Conservation (phyloP, 2,888 invertebrate species). For the Criorhina ranunculi region DNA sequence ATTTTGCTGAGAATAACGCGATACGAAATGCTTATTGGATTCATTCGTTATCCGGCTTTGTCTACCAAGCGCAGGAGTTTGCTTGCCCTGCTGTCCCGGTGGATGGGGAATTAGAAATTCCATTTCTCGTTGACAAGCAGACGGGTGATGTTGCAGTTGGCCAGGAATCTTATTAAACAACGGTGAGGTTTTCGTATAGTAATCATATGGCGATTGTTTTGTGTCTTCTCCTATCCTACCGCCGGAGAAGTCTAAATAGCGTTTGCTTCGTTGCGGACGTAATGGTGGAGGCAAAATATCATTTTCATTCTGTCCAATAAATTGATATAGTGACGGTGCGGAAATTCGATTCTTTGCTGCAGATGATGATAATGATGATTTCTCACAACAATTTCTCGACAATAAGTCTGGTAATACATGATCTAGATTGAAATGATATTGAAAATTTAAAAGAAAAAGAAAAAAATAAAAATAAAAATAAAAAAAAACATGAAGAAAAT, state of each 20-base stretch:
- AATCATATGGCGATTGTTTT: constrained; percentile 45
- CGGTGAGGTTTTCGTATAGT: constrained; percentile 60
- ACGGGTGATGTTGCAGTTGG: constrained; percentile 62
- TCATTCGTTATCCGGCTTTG: constrained; percentile 80
- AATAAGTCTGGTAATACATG: constrained; percentile 78
- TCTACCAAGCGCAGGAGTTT: constrained; percentile 85
- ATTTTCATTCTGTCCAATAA: constrained; percentile 42
- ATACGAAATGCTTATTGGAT: constrained; percentile 58
- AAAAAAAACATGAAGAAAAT: constrained; percentile 35
- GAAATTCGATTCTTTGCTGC: constrained; percentile 47
- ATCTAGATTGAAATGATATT: constrained; percentile 78
- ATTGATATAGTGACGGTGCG: constrained; percentile 49
- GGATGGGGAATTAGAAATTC: constrained; percentile 83
- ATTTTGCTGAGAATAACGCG: constrained; percentile 65
- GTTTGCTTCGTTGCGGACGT: constrained; percentile 55
- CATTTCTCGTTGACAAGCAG: constrained; percentile 80
- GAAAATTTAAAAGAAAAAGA: constrained; percentile 67
- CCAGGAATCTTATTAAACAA: constrained; percentile 66
- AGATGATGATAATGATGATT: constrained; percentile 45
- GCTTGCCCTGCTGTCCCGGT: constrained; percentile 72
- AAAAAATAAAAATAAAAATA: constrained; percentile 52
- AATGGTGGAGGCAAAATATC: constrained; percentile 39
- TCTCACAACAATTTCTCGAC: constrained; percentile 71
- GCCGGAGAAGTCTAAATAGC: constrained; percentile 53
- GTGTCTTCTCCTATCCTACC: constrained; percentile 15